phyloP scores from a whole-genome alignment of 2,797 vertebrate genomes.

The Danio jaintianensis region DNA sequence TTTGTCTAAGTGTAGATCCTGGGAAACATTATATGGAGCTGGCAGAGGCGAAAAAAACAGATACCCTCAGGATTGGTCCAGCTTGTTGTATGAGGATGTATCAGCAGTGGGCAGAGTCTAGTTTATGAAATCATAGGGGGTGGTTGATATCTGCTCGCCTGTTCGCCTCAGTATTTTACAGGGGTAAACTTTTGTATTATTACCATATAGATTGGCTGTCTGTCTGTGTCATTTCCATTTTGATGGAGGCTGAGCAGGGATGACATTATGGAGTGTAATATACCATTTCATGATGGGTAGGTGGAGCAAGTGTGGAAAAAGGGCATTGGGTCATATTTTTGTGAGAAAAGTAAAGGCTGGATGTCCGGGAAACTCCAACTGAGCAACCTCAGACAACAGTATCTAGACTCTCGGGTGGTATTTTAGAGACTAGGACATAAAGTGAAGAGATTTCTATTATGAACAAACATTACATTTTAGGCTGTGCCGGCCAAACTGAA shows the following conservation, averaged over 20 bases:
- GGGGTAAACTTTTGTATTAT: slow-evolving; percentile 70
- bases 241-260: slow-evolving; percentile 66
- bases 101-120: slow-evolving; percentile 30
- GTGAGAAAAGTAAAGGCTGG: not conserved
- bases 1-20: slow-evolving; percentile 22
- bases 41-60: slow-evolving; percentile 7
- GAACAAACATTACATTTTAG: not conserved
- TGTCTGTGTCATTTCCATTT: slow-evolving; percentile 78
- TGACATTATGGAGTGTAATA: slow-evolving; percentile 62
- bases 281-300: slow-evolving; percentile 56
- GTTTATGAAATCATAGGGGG: slow-evolving; percentile 31
- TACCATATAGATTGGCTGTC: slow-evolving; percentile 80
- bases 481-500: too few relatives aligned
- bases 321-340: slow-evolving; percentile 1
- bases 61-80: not conserved
- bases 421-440: not conserved
- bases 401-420: not conserved
- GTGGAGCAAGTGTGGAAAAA: slow-evolving; percentile 26
- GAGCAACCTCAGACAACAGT: not conserved
- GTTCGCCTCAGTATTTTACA: slow-evolving; percentile 55
- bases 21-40: not conserved
- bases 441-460: not conserved
- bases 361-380: not conserved
- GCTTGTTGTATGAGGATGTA: slow-evolving; percentile 16
- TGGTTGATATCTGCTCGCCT: slow-evolving; percentile 36